Conservation (phyloP, 2,888 invertebrate species). For the Linhomoeus sp. region DNA sequence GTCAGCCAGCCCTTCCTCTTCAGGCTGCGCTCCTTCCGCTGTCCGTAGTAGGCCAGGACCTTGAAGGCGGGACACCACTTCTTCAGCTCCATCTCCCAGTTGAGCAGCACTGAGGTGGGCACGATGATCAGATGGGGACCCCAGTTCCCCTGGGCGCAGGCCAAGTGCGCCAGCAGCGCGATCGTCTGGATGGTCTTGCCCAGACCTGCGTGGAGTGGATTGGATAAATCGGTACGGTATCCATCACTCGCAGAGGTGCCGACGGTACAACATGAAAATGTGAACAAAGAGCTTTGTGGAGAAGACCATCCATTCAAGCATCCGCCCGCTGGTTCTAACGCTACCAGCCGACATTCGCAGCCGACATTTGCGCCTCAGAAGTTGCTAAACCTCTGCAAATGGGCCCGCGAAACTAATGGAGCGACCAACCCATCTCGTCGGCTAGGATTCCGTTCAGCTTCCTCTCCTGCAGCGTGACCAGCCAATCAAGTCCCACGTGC, state of each 20-base stretch:
- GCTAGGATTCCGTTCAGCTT: slow-evolving; percentile 74
- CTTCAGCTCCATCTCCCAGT: slow-evolving; percentile 99
- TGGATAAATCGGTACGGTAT: background rate
- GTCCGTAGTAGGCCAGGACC: slow-evolving; percentile 91
- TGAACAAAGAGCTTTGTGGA: no score
- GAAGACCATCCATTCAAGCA: no score
- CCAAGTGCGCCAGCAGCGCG: slow-evolving; percentile 73
- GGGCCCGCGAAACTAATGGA: no score
- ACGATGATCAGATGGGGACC: slow-evolving; percentile 97
- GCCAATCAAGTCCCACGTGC: slow-evolving; percentile 89
- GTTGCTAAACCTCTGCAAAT: no score
- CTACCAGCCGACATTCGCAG: no score
- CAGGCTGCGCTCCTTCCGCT: slow-evolving; percentile 61
- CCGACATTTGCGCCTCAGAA: no score
- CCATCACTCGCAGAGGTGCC: no score
- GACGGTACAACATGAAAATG: no score
- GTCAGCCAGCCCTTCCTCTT: slow-evolving; percentile 70
- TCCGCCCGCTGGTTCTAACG: no score
- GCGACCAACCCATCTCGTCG: slow-evolving; percentile 22
- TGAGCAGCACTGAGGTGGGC: slow-evolving; percentile 95
- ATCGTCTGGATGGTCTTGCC: slow-evolving; percentile 96
- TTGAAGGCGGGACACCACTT: slow-evolving; percentile 99
- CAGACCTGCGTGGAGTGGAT: slow-evolving; percentile 48
- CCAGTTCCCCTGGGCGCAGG: slow-evolving; percentile 77
- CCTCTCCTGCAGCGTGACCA: slow-evolving; percentile 82